phyloP scores from a whole-genome alignment of 2,113 vertebrate genomes.

The Oncorhynchus keta region DNA sequence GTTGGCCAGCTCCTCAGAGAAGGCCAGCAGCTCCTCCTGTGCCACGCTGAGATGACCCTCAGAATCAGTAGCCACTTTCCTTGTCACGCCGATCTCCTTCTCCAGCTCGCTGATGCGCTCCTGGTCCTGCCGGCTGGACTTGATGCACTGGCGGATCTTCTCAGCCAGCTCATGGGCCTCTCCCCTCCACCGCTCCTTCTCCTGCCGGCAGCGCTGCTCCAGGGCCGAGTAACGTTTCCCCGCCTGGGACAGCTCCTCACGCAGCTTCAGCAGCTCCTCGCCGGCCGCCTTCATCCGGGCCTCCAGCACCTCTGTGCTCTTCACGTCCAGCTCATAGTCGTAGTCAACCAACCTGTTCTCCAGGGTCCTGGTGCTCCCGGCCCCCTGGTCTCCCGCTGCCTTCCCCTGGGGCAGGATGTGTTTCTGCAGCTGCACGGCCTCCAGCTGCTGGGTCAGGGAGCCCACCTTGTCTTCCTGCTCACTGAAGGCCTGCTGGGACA shows the following conservation, averaged over 20 bases:
- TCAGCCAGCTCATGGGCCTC: slow-evolving; percentile 76
- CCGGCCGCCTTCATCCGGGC: slow-evolving; percentile 66
- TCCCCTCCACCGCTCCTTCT: slow-evolving; percentile 73
- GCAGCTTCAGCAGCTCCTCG: slow-evolving; percentile 70
- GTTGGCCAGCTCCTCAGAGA: slow-evolving; percentile 82
- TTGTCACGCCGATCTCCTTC: slow-evolving; percentile 74
- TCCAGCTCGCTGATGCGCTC: slow-evolving; percentile 77
- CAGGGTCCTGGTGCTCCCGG: slow-evolving; percentile 1
- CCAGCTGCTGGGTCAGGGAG: slow-evolving; percentile 70
- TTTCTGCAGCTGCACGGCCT: slow-evolving; percentile 41
- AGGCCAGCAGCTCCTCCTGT: slow-evolving; percentile 81
- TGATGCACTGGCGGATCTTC: slow-evolving; percentile 76
- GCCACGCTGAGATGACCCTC: slow-evolving; percentile 76
- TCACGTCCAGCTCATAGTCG: slow-evolving; percentile 72
- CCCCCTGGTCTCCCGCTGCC: slow-evolving; percentile 10
- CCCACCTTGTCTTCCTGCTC: slow-evolving; percentile 76
- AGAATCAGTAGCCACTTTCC: slow-evolving; percentile 75
- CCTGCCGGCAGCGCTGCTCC: slow-evolving; percentile 71
- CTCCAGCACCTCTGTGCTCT: slow-evolving; percentile 72
- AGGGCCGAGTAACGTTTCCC: slow-evolving; percentile 64
- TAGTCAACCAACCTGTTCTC: slow-evolving; percentile 46
- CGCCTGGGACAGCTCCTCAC: slow-evolving; percentile 74
- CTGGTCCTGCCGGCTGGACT: slow-evolving; percentile 75
- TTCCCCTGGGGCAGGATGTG: slow-evolving; percentile 23
- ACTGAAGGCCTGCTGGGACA: slow-evolving; percentile 70